Conservation (phyloP, 1,140 invertebrate species). For the Probaryconus sp. region DNA sequence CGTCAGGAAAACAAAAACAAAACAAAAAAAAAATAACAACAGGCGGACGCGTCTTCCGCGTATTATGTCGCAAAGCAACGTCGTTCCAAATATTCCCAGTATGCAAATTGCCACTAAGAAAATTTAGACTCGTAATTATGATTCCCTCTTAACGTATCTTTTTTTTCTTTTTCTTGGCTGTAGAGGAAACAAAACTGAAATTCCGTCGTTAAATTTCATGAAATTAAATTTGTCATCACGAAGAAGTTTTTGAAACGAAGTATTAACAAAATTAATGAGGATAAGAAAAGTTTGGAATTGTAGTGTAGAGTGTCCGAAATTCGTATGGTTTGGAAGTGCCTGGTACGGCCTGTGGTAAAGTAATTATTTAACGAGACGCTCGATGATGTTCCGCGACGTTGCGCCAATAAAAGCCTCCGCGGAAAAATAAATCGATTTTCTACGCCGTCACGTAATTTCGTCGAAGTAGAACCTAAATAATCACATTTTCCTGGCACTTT, state of each 20-base stretch:
- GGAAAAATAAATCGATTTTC: conserved; percentile 67
- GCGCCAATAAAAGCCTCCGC: conserved; percentile 41
- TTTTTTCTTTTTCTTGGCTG: no score
- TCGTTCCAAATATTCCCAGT: conserved; percentile 8
- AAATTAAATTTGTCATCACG: no score
- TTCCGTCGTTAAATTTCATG: no score
- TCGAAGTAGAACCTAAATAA: conserved; percentile 52
- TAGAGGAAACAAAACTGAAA: no score
- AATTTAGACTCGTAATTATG: conserved; percentile 30
- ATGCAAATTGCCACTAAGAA: conserved; percentile 30
- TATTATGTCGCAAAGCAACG: conserved; percentile 20
- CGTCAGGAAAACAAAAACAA: conserved; percentile 13
- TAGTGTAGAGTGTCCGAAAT: no score
- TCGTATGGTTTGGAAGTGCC: no score
- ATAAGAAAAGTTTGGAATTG: no score
- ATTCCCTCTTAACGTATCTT: no score
- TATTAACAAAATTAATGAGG: no score
- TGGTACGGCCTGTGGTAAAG: conserved; percentile 42
- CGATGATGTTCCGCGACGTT: conserved; percentile 35
- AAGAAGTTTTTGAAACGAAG: no score
- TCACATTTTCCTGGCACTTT: conserved; percentile 57
- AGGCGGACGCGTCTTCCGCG: conserved; percentile 5
- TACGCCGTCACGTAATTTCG: conserved; percentile 59
- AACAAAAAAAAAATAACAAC: conserved; percentile 2
- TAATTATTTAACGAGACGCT: conserved; percentile 66